Conservation (phyloP, 1,140 invertebrate species). For the Physella acuta region DNA sequence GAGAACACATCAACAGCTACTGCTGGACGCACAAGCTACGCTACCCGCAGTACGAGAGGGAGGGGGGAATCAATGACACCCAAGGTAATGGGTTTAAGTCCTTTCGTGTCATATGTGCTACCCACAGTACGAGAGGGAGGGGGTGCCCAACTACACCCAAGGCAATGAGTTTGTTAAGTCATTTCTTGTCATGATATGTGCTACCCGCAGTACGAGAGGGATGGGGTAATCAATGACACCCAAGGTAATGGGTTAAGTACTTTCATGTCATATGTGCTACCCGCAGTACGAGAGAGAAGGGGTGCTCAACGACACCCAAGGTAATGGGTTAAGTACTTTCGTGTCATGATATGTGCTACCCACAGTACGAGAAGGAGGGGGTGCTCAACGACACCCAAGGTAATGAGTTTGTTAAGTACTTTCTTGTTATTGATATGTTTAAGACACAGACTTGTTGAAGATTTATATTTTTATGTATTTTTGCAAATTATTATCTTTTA, state of each 20-base stretch:
- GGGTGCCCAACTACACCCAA: too few relatives aligned
- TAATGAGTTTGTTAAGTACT: too few relatives aligned
- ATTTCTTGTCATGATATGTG: conserved; percentile 16
- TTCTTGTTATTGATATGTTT: background rate
- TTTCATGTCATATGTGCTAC: background rate
- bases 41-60: conserved; percentile 17
- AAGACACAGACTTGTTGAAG: too few relatives aligned
- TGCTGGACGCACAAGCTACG: conserved; percentile 26
- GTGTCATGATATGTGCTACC: conserved; percentile 21
- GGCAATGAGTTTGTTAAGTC: too few relatives aligned
- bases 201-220: conserved; percentile 17
- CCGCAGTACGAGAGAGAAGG: too few relatives aligned
- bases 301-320: too few relatives aligned
- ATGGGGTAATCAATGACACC: background rate
- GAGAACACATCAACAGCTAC: conserved; percentile 27
- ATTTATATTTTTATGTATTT: too few relatives aligned
- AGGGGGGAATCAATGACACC: background rate
- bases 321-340: too few relatives aligned
- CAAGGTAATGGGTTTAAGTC: background rate
- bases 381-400: background rate
- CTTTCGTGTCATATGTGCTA: background rate
- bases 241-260: background rate
- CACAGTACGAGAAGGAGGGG: conserved; percentile 1
- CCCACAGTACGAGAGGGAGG: too few relatives aligned
- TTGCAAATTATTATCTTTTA: too few relatives aligned